Evolutionary conservation across 2,113 vertebrate species (phyloP).

Genomic region (Trogon melanurus): DNA sequence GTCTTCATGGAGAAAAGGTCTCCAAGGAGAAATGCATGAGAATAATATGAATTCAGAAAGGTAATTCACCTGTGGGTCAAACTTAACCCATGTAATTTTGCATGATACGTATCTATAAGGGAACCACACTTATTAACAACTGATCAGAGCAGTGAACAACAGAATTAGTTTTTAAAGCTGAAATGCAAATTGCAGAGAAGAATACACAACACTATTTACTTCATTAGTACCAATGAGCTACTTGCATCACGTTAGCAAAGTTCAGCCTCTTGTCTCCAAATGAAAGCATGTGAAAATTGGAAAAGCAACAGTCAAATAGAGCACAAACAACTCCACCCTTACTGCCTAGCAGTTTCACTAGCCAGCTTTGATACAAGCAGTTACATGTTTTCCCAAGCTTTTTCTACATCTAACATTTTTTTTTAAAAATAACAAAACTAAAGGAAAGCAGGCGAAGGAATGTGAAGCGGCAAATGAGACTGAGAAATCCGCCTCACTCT

Average conservation of each 20-base stretch:
- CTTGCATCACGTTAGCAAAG: not conserved
- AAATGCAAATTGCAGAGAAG: not conserved
- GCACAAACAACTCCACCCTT: not conserved
- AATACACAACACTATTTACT: not conserved
- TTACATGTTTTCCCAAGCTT: not conserved
- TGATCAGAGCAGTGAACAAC: not conserved
- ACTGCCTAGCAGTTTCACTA: not conserved
- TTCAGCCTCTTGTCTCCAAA: not conserved
- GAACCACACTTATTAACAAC: not conserved
- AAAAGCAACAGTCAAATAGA: not conserved
- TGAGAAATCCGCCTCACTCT: conserved; percentile 1
- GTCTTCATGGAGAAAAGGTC: not conserved
- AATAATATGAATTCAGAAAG: not conserved
- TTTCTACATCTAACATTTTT: not conserved
- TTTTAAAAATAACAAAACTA: not conserved
- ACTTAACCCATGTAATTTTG: not conserved
- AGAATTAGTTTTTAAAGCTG: not conserved
- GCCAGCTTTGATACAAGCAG: not conserved
- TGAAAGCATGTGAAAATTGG: not conserved
- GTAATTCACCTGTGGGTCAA: not conserved
- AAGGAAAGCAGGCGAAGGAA: not conserved
- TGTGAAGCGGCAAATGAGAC: not conserved
- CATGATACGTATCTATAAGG: not conserved
- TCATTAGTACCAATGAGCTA: not conserved
- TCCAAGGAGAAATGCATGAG: not conserved